A percentile compares a stretch with the other conserved stretches of the same genome.
Evolutionary conservation across 2,113 vertebrate genomes (phyloP).

Genomic region (Pachyramphus minor): DNA sequence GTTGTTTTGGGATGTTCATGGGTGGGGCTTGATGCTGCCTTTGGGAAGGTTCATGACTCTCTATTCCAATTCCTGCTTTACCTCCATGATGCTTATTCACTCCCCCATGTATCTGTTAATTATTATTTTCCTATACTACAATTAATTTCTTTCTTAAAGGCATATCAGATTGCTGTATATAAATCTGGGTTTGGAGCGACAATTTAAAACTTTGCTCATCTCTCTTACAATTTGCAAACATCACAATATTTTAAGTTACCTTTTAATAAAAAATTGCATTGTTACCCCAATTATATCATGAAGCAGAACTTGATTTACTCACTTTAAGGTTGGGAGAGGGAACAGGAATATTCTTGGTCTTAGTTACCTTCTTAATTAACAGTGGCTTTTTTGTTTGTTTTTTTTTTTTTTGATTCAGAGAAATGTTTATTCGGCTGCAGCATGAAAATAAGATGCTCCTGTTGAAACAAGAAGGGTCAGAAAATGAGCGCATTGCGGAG

Average conservation of each 20-base stretch:
- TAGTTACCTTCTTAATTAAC: neutral
- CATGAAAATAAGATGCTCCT: slow-evolving; percentile 97
- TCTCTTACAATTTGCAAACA: neutral
- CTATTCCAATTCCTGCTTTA: neutral
- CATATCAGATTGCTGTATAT: neutral
- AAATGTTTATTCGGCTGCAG: slow-evolving; percentile 92
- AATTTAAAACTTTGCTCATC: neutral
- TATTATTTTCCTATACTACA: neutral
- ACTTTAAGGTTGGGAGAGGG: neutral
- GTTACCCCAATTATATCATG: neutral
- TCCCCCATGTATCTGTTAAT: neutral
- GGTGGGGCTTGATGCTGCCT: neutral
- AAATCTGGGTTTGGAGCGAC: neutral
- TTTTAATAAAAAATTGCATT: neutral
- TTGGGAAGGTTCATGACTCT: neutral
- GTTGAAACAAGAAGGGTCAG: slow-evolving; percentile 88
- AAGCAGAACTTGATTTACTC: neutral
- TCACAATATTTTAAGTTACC: neutral
- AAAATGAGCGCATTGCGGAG: slow-evolving; percentile 83
- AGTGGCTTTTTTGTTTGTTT: neutral
- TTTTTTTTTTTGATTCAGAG: slow-evolving; percentile 69
- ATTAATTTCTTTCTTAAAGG: neutral
- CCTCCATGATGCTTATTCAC: neutral
- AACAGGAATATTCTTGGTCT: neutral
- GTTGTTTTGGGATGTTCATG: neutral